Evolutionary conservation across 2,888 invertebrate species (phyloP), one percentile per base, ranked within the genome.

Genomic region (Luffia ferchaultella): DNA sequence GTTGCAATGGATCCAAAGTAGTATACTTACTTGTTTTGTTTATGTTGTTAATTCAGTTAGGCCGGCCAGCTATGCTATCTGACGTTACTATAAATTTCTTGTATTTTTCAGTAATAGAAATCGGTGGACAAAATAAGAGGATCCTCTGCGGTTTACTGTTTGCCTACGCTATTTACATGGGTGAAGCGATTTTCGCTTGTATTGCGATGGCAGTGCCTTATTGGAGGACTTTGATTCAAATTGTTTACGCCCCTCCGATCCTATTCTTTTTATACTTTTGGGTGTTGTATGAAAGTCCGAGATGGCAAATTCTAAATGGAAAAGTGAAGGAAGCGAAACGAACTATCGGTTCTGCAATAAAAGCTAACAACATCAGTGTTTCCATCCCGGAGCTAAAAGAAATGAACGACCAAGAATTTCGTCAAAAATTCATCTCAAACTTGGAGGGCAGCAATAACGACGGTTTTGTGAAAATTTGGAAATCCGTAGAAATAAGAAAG

Each of bases 81-180:
- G 16, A 43, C 9, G 16, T 16, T 9, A 9, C 9, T n/a, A 43
- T 43, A 43, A 43, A 5, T 16, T 43, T 16, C 16, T 43, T n/a
- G n/a, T 46, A 20, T 18, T 48, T 48, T 48, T 42, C 48, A 48
- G 48, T 48, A 42, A 48, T 48, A 48, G 48, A 48, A 48, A 16
- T 42, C 2, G 48, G 48, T 18, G 46, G 46, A 9, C 42, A 48
- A 41, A 48, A 16, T 9, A 48, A 48, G 16, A 41, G 48, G 42
- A 42, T 48, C 3, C 19, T 48, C 41, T 41, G 42, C 2, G 48
- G 48, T 7, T 41, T 48, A 2, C 41, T 48, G 42, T 48, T 48
- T 17, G 41, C 48, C 5, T 48, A 48, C 20, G 48, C 48, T 20
- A 42, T 48, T 2, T 48, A 48, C 18, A 16, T 48, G 15, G 48